A percentile compares a stretch with the other conserved stretches of the same genome.
These are phyloP conservation scores for Ciconia boyciana DNA, from an alignment of 2,113 vertebrate genomes.

Conservation along the genomic window DNA sequence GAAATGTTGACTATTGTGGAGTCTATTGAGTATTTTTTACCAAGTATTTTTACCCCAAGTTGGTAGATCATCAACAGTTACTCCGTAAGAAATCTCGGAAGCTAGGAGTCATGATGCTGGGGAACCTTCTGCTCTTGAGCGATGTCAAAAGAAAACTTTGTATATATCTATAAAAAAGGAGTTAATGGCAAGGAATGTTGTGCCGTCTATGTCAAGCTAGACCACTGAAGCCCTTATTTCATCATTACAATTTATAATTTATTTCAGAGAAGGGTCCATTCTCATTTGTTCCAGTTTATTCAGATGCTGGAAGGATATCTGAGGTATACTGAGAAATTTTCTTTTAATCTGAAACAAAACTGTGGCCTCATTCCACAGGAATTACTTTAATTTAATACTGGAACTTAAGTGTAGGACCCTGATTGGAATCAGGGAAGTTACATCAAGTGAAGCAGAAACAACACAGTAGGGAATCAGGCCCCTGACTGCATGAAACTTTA, in stretches of 20 bases:
- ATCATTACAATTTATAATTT: neutral
- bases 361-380: neutral
- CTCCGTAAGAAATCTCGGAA: neutral
- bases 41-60: neutral
- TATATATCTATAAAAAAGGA: neutral
- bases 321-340: neutral
- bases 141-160: neutral
- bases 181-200: neutral
- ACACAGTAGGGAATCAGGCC: neutral
- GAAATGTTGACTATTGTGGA: neutral
- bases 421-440: neutral
- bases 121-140: neutral
- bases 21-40: neutral
- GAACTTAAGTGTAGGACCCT: neutral
- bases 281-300: neutral
- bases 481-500: neutral
- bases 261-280: neutral
- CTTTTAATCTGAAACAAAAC: neutral
- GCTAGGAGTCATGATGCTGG: neutral
- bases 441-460: neutral
- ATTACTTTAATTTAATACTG: neutral
- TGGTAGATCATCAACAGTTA: neutral
- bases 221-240: neutral
- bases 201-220: neutral
- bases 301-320: neutral